Evolutionary conservation across 2,888 invertebrate genomes (phyloP).

Genomic region (Mycogona germanica): DNA sequence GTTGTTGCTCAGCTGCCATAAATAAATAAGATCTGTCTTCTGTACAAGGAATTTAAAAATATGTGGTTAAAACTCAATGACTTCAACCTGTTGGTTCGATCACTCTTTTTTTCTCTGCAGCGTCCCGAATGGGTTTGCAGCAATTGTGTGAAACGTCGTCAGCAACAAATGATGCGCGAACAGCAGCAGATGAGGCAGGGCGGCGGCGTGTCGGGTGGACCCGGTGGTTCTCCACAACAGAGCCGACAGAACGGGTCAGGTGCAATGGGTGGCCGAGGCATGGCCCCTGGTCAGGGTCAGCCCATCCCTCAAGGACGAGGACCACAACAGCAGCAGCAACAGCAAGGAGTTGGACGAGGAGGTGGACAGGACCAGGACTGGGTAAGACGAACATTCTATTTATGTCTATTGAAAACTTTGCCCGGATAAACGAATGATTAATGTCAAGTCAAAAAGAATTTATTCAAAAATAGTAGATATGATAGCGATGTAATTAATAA

Average conservation of each 20-base stretch:
- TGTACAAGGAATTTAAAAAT: neutral
- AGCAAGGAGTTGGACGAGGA: no score
- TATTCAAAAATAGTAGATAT: no score
- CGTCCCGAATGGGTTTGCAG: conserved; percentile 32
- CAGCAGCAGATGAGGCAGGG: conserved; percentile 18
- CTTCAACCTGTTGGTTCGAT: neutral
- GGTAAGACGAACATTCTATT: no score
- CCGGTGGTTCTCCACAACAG: neutral
- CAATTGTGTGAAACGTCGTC: conserved; percentile 29
- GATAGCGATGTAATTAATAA: no score
- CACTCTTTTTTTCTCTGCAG: conserved; percentile 23
- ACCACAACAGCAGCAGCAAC: no score
- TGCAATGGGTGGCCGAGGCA: neutral
- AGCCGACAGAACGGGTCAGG: neutral
- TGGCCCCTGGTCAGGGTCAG: neutral
- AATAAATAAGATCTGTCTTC: no score
- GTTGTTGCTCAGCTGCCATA: no score
- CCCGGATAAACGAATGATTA: no score
- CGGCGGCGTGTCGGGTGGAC: conserved; percentile 6
- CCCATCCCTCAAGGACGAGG: no score
- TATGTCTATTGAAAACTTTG: no score
- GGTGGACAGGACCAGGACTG: no score
- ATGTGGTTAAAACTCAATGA: neutral
- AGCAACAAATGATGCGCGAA: conserved; percentile 22
- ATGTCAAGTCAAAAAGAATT: no score